A percentile compares a stretch with the other conserved stretches of the same genome.
Conservation (phyloP, 2,888 invertebrate species). For the Digitonthophagus gazella region DNA sequence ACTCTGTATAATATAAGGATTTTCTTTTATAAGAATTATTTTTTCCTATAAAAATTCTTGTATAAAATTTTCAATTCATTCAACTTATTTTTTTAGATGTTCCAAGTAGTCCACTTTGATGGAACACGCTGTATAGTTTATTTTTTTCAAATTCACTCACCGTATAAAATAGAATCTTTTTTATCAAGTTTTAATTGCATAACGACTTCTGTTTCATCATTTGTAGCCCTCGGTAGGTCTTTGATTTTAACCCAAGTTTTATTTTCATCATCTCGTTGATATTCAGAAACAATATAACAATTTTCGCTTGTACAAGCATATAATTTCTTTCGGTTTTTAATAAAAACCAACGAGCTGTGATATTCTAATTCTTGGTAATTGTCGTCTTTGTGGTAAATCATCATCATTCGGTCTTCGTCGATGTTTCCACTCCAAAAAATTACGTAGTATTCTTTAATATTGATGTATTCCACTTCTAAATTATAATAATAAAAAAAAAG, state of each 20-base stretch:
- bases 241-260: constrained; percentile 62
- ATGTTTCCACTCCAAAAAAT: constrained; percentile 81
- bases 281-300: constrained; percentile 58
- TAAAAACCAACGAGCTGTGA: constrained; percentile 68
- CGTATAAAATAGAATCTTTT: constrained; percentile 76
- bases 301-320: constrained; percentile 70
- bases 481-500: constrained; percentile 24
- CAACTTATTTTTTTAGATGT: no score
- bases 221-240: constrained; percentile 64
- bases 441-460: constrained; percentile 65
- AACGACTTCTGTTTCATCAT: constrained; percentile 72
- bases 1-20: no score
- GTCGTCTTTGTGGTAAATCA: constrained; percentile 61
- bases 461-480: constrained; percentile 69
- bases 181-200: constrained; percentile 81
- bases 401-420: constrained; percentile 69
- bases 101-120: no score
- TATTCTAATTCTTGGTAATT: constrained; percentile 58
- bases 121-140: no score
- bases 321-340: constrained; percentile 63
- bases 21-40: no score
- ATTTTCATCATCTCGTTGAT: constrained; percentile 49
- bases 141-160: constrained; percentile 46
- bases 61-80: no score
- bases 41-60: no score